Percentiles rank a stretch among this genome's conserved stretches.
phyloP scores from a whole-genome alignment of 2,797 vertebrate genomes.

The Lutjanus campechanus region DNA sequence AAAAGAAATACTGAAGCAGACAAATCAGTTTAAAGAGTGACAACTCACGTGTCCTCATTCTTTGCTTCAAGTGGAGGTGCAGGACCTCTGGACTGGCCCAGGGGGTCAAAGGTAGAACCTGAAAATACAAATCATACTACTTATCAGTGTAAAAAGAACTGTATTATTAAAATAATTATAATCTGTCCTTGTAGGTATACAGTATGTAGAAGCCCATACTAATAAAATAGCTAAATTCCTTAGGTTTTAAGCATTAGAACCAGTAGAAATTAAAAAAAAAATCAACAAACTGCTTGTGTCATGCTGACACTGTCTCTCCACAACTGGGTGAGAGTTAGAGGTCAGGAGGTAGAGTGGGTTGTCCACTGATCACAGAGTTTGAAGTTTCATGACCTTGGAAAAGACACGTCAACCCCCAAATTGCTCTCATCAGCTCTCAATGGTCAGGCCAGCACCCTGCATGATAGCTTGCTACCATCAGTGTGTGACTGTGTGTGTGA shows the following conservation, averaged over 20 bases:
- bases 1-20: slow-evolving; percentile 24
- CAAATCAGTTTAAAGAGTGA: slow-evolving; percentile 2
- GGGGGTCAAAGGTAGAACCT: slow-evolving; percentile 94
- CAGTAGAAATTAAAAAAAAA: neutral
- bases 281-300: neutral
- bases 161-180: neutral
- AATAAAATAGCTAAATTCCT: neutral
- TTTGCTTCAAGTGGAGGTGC: slow-evolving; percentile 92
- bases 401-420: no score
- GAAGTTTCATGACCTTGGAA: no score
- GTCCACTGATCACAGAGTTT: no score
- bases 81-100: slow-evolving; percentile 92
- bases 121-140: slow-evolving; percentile 36
- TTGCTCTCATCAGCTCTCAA: no score
- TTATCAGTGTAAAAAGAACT: neutral
- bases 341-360: no score
- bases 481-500: no score
- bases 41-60: slow-evolving; percentile 92
- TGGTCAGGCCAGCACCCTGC: no score
- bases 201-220: neutral
- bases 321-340: neutral
- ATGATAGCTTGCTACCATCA: no score
- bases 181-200: neutral
- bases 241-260: neutral
- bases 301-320: neutral